Evolutionary conservation across 2,113 vertebrate genomes (phyloP).

Genomic region (Atherinomorus stipes): DNA sequence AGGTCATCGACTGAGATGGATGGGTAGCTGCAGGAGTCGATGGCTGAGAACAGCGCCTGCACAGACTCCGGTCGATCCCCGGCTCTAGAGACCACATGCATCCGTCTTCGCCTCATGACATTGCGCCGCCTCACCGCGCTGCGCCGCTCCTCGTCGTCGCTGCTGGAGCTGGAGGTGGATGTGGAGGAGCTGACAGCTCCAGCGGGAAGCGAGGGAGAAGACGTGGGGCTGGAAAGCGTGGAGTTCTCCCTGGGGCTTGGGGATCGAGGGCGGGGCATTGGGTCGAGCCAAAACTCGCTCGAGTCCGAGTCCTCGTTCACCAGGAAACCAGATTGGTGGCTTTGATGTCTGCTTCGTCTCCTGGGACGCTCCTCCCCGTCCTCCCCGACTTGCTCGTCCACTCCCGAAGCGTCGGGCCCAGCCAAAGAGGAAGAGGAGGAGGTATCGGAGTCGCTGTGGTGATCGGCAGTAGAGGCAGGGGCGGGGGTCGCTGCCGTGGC

Average conservation of each 20-base stretch:
- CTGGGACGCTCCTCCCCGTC: conserved; percentile 55
- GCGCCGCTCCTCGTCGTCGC: conserved; percentile 85
- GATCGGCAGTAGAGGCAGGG: background rate
- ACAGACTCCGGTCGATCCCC: conserved; percentile 84
- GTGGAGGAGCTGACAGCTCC: conserved; percentile 88
- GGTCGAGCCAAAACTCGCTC: conserved; percentile 87
- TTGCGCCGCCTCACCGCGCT: conserved; percentile 87
- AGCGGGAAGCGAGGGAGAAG: conserved; percentile 89
- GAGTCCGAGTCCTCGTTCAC: conserved; percentile 91
- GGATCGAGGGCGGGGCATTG: conserved; percentile 92
- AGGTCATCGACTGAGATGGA: conserved; percentile 92
- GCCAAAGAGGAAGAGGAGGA: conserved; percentile 88
- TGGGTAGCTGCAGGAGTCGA: conserved; percentile 93
- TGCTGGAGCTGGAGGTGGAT: conserved; percentile 89
- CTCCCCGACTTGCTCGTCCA: conserved; percentile 41
- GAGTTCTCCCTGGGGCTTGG: conserved; percentile 92
- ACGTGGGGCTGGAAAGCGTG: conserved; percentile 81
- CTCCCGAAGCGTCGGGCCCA: conserved; percentile 64
- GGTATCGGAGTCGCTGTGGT: conserved; percentile 88
- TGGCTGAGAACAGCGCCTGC: conserved; percentile 84
- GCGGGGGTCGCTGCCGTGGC: background rate
- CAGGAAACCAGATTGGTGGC: conserved; percentile 88
- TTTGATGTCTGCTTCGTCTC: conserved; percentile 51
- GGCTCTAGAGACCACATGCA: conserved; percentile 77
- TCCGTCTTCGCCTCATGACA: conserved; percentile 86